Evolutionary conservation across 2,797 vertebrate genomes (phyloP).

Genomic region (Menidia menidia): DNA sequence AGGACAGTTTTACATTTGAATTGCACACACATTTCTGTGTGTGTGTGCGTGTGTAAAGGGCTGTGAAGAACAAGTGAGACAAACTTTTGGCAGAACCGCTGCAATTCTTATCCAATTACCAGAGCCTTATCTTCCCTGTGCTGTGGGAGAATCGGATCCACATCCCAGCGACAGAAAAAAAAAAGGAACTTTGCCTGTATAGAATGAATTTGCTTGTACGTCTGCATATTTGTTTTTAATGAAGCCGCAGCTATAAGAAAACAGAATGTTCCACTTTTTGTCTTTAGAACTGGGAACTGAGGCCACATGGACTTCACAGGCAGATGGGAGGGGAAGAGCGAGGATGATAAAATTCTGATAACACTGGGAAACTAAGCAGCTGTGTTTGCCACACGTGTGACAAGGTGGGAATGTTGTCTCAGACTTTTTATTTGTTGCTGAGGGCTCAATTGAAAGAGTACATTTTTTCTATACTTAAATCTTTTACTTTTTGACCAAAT

Average conservation of each 20-base stretch:
- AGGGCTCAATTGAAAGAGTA: constrained; percentile 32
- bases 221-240: constrained; percentile 52
- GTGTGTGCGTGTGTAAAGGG: constrained; percentile 45
- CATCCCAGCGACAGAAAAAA: constrained; percentile 57
- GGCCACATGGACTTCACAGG: constrained; percentile 27
- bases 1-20: constrained; percentile 69
- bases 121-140: constrained; percentile 71
- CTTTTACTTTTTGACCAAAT: constrained; percentile 16
- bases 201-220: constrained; percentile 57
- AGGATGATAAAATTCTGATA: constrained; percentile 64
- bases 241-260: constrained; percentile 35
- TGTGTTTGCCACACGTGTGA: constrained; percentile 59
- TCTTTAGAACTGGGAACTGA: constrained; percentile 13
- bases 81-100: constrained; percentile 71
- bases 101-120: constrained; percentile 83
- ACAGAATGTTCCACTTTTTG: constrained; percentile 31
- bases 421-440: constrained; percentile 44
- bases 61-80: constrained; percentile 55
- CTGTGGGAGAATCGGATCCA: constrained; percentile 72
- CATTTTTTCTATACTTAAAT: constrained; percentile 10
- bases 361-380: constrained; percentile 66
- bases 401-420: constrained; percentile 39
- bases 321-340: constrained; percentile 23
- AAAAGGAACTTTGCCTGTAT: constrained; percentile 50
- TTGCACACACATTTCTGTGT: constrained; percentile 57